Evolutionary conservation across 2,888 invertebrate species (phyloP).

Genomic region (Synergus laeviventris): DNA sequence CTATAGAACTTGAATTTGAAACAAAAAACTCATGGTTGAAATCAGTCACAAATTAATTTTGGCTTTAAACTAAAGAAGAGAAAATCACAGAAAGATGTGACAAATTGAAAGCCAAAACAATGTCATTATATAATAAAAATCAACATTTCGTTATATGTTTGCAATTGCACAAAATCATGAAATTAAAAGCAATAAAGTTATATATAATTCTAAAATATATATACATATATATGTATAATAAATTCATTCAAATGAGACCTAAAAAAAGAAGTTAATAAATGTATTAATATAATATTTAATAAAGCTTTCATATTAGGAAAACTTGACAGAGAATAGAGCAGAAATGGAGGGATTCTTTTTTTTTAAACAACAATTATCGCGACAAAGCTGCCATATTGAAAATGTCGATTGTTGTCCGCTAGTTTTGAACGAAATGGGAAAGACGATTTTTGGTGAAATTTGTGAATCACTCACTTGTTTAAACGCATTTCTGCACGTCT

Average conservation of each 20-base stretch:
- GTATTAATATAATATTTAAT: background rate
- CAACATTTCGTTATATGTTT: slow-evolving; percentile 2
- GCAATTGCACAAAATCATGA: slow-evolving; percentile 22
- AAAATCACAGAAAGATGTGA: background rate
- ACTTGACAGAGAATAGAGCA: background rate
- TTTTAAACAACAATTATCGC: background rate
- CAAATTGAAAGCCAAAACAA: background rate
- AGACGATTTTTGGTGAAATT: background rate
- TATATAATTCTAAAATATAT: too few relatives aligned
- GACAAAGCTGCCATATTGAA: slow-evolving; percentile 41
- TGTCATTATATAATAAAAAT: slow-evolving; percentile 18
- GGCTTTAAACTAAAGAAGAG: background rate
- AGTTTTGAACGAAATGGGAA: background rate
- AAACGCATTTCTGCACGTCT: slow-evolving; percentile 67
- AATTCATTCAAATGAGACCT: background rate
- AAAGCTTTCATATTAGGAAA: background rate
- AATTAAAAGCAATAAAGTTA: background rate
- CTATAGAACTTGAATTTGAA: too few relatives aligned
- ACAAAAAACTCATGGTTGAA: too few relatives aligned
- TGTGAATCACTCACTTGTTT: slow-evolving; percentile 64
- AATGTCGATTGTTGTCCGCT: background rate
- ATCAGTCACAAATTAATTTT: background rate
- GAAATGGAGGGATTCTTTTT: background rate
- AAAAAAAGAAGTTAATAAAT: background rate
- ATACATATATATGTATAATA: too few relatives aligned